Percentiles rank a stretch among this genome's conserved stretches.
Evolutionary conservation across 2,888 invertebrate genomes (phyloP).

Genomic region (Idaea biselata): DNA sequence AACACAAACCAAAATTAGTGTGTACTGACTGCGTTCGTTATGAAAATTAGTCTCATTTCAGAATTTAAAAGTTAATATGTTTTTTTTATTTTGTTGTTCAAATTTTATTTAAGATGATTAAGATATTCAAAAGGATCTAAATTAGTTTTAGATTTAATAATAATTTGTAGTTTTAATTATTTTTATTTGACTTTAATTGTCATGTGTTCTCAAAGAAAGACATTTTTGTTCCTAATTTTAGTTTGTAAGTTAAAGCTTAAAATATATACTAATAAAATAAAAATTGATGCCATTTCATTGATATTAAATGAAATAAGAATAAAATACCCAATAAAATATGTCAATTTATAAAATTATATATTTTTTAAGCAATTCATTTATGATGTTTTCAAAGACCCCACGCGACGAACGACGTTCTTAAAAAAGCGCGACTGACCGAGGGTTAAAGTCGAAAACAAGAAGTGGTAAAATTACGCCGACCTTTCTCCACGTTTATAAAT

Average conservation of each 20-base stretch:
- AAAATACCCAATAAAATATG: constrained; percentile 4
- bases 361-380: constrained; percentile 4
- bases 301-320: constrained; percentile 2
- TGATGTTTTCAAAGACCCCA: constrained; percentile 3
- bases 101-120: constrained; percentile 2
- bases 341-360: constrained; percentile 3
- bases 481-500: too few species aligned
- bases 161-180: constrained; percentile 3
- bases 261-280: constrained; percentile 2
- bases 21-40: constrained; percentile 9
- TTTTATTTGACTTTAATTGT: constrained; percentile 4
- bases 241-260: constrained; percentile 4
- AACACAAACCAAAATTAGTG: constrained; percentile 9
- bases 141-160: constrained; percentile 3
- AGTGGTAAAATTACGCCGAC: too few species aligned
- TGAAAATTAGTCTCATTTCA: constrained; percentile 9
- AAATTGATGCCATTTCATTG: not conserved
- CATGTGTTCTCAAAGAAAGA: constrained; percentile 3
- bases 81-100: not conserved
- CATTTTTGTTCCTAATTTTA: constrained; percentile 1
- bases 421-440: constrained; percentile 4
- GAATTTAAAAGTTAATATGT: constrained; percentile 8
- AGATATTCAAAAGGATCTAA: not conserved
- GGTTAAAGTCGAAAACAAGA: too few species aligned
- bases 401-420: constrained; percentile 4